A percentile compares a stretch with the other conserved stretches of the same genome.
phyloP scores from a whole-genome alignment of 2,113 vertebrate species.

The Pelecanus crispus region DNA sequence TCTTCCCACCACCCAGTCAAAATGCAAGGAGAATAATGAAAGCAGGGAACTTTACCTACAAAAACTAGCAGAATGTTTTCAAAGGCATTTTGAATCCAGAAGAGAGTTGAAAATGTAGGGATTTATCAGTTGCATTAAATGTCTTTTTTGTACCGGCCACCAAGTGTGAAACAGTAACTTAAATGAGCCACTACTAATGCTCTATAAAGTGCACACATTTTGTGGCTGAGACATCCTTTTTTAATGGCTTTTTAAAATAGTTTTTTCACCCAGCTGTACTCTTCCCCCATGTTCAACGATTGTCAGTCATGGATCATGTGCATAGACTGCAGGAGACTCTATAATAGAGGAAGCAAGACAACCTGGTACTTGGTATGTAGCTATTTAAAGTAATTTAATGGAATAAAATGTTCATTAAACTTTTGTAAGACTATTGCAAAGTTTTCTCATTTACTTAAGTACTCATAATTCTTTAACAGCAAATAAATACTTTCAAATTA shows the following conservation, averaged over 20 bases:
- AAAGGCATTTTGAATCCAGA: background rate
- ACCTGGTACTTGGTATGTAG: background rate
- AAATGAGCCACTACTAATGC: background rate
- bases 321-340: background rate
- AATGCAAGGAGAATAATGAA: background rate
- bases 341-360: background rate
- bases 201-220: background rate
- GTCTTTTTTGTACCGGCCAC: background rate
- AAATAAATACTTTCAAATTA: background rate
- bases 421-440: background rate
- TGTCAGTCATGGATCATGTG: background rate
- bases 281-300: rapidly evolving
- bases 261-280: background rate
- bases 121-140: background rate
- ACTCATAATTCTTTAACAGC: background rate
- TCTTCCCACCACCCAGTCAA: background rate
- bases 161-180: background rate
- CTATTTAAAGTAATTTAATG: background rate
- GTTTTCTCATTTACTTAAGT: background rate
- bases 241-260: background rate
- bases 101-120: background rate
- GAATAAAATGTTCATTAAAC: background rate
- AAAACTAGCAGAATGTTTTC: background rate
- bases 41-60: background rate
- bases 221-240: background rate